Evolutionary conservation across 2,797 vertebrate genomes (phyloP).

Genomic region (Alosa sapidissima): DNA sequence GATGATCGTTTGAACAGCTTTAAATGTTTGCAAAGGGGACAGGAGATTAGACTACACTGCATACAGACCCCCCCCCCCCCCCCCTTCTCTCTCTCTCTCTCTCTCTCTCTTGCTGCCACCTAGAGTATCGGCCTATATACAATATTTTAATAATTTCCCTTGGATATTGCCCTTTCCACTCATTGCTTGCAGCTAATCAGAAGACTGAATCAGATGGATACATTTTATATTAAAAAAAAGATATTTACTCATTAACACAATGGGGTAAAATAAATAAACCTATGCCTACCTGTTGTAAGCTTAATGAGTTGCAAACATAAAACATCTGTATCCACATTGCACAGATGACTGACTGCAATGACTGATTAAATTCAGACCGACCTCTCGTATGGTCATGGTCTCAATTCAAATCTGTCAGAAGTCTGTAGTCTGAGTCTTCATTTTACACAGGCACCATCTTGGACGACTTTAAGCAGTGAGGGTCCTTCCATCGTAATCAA

Average conservation of each 20-base stretch:
- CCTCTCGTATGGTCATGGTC: no score
- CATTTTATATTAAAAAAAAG: no score
- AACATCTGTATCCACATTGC: no score
- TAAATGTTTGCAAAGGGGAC: neutral
- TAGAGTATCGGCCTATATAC: neutral
- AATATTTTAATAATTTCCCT: neutral
- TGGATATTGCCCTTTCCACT: no score
- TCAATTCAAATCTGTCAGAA: no score
- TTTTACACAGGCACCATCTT: neutral
- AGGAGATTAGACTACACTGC: neutral
- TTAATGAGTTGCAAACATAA: no score
- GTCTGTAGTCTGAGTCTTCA: neutral
- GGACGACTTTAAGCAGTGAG: neutral
- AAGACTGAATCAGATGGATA: neutral
- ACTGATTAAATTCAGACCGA: no score
- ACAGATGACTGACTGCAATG: no score
- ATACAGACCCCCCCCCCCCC: neutral
- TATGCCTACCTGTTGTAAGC: no score
- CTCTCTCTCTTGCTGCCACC: constrained; percentile 22
- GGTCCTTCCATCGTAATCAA: neutral
- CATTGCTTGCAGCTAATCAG: neutral
- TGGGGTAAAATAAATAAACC: no score
- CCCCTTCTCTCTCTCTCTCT: neutral
- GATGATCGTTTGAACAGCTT: neutral
- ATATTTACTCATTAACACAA: no score